Base-by-base conservation (phyloP, 2,888 invertebrate genomes). In the Linnaemya tessellans region DNA sequence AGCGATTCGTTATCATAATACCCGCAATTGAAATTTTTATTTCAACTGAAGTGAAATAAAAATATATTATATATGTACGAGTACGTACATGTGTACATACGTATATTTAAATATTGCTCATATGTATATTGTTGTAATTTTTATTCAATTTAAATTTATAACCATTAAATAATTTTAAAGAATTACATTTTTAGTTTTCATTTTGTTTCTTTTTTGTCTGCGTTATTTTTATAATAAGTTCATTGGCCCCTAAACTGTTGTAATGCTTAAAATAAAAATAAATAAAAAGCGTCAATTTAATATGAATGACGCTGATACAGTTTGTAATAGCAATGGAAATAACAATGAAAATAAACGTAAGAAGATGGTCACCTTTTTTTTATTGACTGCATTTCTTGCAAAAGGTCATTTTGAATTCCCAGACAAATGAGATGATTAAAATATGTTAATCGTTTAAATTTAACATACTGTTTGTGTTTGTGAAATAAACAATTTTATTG, bases 171-270 rank as follows among this genome's bases (percentile, higher is more conserved):
- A 64, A n/a, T 15, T 41, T 11, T 62, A 20, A 15, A 64, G 43
- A 3, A 35, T 49, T 67, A 30, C 9, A 51, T 38, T 20, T 35
- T 10, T 62, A 62, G 13, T 62, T 11, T 41, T 64, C 15, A 54
- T 38, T 35, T 49, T 49, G 18, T 41, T 9, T 73, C 56, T 8
- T n/a, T 43, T 18, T 38, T 65, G 15, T 60, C 11, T 35, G 49
- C 8, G 2, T 56, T 43, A 22, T 71, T 46, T 71, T 64, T 43
- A 15, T 64, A 43, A 10, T 5, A 15, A 43, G 80, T 80, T 80
- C 67, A 68, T 51, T 80, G 74, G 20, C 41, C 80, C 49, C 30
- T 35, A 71, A 71, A 71, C 54, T 25, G 64, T 35, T 51, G 70
- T 13, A 46, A 46, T 38, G 15, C 54, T 54, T 60, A 51, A 20